phyloP scores from a whole-genome alignment of 2,797 vertebrate genomes.

The Ptychadena robeensis region DNA sequence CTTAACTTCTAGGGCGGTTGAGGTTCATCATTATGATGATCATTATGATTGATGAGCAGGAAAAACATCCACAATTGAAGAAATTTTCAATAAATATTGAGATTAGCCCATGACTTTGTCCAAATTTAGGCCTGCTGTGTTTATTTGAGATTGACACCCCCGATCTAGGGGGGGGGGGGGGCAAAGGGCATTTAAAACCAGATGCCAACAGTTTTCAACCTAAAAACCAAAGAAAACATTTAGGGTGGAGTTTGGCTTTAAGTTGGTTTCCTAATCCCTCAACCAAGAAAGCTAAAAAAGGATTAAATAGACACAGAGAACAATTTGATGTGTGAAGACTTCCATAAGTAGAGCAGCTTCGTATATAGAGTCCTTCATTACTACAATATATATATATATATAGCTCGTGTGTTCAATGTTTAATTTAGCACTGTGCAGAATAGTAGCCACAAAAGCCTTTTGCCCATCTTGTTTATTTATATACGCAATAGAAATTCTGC shows the following conservation, averaged over 20 bases:
- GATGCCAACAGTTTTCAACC: neutral
- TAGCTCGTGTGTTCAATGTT: constrained; percentile 28
- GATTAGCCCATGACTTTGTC: too few relatives aligned
- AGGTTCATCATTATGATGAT: too few relatives aligned
- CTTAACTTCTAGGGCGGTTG: too few relatives aligned
- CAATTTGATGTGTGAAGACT: neutral
- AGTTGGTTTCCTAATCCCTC: too few relatives aligned
- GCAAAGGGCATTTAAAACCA: too few relatives aligned
- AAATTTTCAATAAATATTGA: too few relatives aligned
- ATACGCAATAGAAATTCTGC: constrained; percentile 51
- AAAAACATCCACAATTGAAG: too few relatives aligned
- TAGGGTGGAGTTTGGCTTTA: neutral
- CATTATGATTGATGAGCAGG: too few relatives aligned
- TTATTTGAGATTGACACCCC: too few relatives aligned
- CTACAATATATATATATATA: constrained; percentile 11
- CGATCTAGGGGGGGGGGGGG: too few relatives aligned
- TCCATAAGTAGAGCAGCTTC: neutral
- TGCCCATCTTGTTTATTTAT: constrained; percentile 28
- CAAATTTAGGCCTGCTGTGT: too few relatives aligned
- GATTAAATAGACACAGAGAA: neutral
- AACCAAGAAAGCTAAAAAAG: too few relatives aligned
- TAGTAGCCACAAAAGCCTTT: constrained; percentile 48
- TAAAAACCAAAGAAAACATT: neutral
- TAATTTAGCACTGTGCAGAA: constrained; percentile 49
- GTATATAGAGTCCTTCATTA: constrained; percentile 14